These are phyloP conservation scores for Corythoichthys haematopterus DNA, from an alignment of 2,113 vertebrate species.

Conservation along the genomic window DNA sequence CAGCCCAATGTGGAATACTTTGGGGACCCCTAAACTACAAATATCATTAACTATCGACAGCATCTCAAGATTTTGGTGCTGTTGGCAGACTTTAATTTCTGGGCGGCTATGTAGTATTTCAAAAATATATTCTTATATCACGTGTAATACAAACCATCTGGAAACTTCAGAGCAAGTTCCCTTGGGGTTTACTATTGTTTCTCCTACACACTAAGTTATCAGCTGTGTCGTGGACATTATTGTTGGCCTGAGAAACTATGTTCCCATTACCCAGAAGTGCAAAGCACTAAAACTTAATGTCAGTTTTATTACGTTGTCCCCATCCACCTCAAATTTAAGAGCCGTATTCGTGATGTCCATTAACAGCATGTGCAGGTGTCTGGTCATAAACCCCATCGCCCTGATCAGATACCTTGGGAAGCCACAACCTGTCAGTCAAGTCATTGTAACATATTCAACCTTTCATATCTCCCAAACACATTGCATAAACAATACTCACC, in stretches of 20 bases:
- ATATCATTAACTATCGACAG: not conserved
- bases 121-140: not conserved
- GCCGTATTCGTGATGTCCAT: constrained; percentile 28
- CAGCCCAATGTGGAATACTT: too few species aligned
- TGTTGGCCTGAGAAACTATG: constrained; percentile 41
- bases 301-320: constrained; percentile 26
- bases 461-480: constrained; percentile 35
- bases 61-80: not conserved
- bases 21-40: too few species aligned
- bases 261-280: constrained; percentile 26
- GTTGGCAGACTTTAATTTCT: not conserved
- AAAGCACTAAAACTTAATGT: constrained; percentile 25
- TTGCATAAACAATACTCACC: constrained; percentile 45
- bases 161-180: constrained; percentile 12
- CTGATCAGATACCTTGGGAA: constrained; percentile 16
- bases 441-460: constrained; percentile 41
- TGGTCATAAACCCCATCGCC: not conserved
- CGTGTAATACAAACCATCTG: not conserved
- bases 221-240: constrained; percentile 43
- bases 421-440: constrained; percentile 27
- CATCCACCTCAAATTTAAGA: constrained; percentile 31
- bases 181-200: constrained; percentile 41
- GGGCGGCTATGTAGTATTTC: not conserved
- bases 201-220: constrained; percentile 51
- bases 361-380: constrained; percentile 23